Evolutionary conservation across 2,113 vertebrate species (phyloP), one percentile per base, ranked within the genome.

Genomic region (Phocoena sinus): DNA sequence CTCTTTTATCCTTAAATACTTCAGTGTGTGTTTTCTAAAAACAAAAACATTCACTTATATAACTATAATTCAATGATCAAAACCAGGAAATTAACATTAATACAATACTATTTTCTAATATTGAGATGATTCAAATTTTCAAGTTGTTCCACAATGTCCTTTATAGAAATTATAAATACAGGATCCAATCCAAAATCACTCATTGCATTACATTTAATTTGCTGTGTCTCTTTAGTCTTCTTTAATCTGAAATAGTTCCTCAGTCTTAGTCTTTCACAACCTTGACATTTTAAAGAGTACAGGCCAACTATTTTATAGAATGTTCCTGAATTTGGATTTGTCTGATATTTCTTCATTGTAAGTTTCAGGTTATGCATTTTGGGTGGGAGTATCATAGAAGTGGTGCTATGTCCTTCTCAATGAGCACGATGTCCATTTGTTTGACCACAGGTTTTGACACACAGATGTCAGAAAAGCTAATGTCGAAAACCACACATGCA

Each of bases 281-380:
- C 9, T 25, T 85, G 21, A 28, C 33, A 65, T 68, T 80, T 95
- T 86, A 85, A 73, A 67, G 38, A 36, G 2, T 81, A 44, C 41
- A 71, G n/a, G 7, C 31, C 65, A 96, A 41, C 67, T 92, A 80
- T 92, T 79, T 94, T 73, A n/a, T 82, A 60, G 38, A 89, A 73
- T 77, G 18, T 79, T 28, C 21, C 12, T 53, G 41, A 62, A 86
- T 95, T 91, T 73, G 31, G 50, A 58, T 74, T 71, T 77, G 17
- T 77, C 28, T 73, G 60, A 36, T 85, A 14, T 90, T 92, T 94
- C 44, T n/a, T 96, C 36, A 77, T 90, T 63, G 94, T 89, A 76
- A 90, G 18, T 8, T 25, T 89, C 63, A 92, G 84, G 62, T 92
- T 92, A 92, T 67, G 50, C 56, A 23, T 87, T 92, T 67, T 14